Percentiles rank a stretch among this genome's conserved stretches.
phyloP scores from a whole-genome alignment of 2,113 vertebrate species.

The Hypomesus transpacificus region DNA sequence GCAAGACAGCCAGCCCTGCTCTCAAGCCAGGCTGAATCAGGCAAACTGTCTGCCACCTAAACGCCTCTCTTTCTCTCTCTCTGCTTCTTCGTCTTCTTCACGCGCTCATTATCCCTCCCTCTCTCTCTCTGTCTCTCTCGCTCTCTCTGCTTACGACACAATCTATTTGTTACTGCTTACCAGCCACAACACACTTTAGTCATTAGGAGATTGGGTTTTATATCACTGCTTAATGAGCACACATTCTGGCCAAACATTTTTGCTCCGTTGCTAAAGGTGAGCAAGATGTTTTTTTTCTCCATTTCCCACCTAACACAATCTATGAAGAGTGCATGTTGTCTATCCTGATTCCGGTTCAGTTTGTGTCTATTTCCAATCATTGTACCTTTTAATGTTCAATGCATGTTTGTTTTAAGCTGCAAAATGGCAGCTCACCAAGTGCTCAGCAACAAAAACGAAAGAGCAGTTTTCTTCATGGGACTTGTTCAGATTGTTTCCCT shows the following conservation, averaged over 20 bases:
- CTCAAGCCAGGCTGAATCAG: constrained; percentile 72
- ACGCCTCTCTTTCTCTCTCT: constrained; percentile 47
- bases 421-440: too few species aligned
- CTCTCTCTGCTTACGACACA: constrained; percentile 67
- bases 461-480: too few species aligned
- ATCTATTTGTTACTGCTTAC: constrained; percentile 70
- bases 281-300: constrained; percentile 5
- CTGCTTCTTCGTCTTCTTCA: constrained; percentile 35
- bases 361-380: too few species aligned
- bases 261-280: constrained; percentile 49
- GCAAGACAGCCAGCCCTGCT: constrained; percentile 66
- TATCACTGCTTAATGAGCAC: constrained; percentile 69
- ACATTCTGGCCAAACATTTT: constrained; percentile 52
- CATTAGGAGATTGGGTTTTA: constrained; percentile 64
- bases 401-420: too few species aligned
- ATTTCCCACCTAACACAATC: neutral
- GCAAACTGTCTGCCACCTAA: constrained; percentile 68
- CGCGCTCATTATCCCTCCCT: constrained; percentile 3
- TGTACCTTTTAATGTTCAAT: too few species aligned
- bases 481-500: too few species aligned
- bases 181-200: constrained; percentile 67
- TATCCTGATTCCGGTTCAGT: neutral
- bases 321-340: neutral
- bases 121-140: constrained; percentile 16
- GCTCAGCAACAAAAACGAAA: too few species aligned